Evolutionary conservation across 92 coral and sea anemone species (phyloP), one percentile per base, ranked within the genome.

Genomic region (Pocillopora grandis): DNA sequence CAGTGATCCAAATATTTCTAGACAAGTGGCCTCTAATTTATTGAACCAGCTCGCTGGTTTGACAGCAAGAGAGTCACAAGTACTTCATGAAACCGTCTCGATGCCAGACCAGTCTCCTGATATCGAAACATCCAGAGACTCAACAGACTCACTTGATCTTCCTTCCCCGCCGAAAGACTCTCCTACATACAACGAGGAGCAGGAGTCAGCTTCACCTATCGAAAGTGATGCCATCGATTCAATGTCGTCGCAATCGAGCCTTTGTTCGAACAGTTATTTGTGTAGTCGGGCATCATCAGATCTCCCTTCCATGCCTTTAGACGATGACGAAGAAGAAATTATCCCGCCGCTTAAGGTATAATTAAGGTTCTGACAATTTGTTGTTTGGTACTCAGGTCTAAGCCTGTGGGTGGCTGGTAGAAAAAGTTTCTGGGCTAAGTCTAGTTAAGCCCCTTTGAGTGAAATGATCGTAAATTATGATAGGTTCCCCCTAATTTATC

Each of bases 281-380:
- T 59, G 85, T 77, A 81, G 62, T 71, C 35, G 18, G 12, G 85
- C 62, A 11, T 12, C 0, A 9, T 36, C 20, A 15, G 60, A 37
- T 27, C 77, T 81, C 1, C 85, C 85, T 36, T 12, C 52, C 13
- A 6, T 5, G 37, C 14, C 1, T 11, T 10, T 59, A 31, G 0
- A 12, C 18, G 76, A 70, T 12, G 68, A 71, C 8, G 62, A 37
- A 37, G 85, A 60, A 48, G 71, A 11, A 70, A 57, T 70, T 1
- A 9, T 81, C 42, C 59, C 61, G 76, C 77, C 85, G 0, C 15
- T 20, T 9, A 2, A 81, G 85, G 85, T 81, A 70, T 11, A 35
- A 52, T 6, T n/a, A 9, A 2, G 15, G 21, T 66, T 23, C 27
- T 11, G 12, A 16, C 3, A 66, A 66, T 66, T 20, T 19, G 33